Evolutionary conservation across 92 coral and sea anemone species (phyloP).

Genomic region (Paramuricea clavata): DNA sequence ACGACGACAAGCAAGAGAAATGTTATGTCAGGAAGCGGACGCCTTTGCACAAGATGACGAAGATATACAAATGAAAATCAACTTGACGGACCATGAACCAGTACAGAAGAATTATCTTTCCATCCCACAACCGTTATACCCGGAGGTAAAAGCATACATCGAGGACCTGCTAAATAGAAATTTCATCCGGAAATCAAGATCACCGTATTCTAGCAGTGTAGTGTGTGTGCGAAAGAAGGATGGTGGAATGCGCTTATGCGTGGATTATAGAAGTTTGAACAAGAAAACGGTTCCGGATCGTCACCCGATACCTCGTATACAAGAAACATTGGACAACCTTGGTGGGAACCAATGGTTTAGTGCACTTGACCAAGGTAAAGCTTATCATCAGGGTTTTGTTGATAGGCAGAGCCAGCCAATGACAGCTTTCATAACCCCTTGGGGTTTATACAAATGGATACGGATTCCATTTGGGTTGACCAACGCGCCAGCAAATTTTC

Average conservation of each 20-base stretch:
- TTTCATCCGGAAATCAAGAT: constrained; percentile 56
- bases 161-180: constrained; percentile 58
- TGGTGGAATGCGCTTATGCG: constrained; percentile 56
- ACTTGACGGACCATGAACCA: constrained; percentile 19
- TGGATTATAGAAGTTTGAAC: no score
- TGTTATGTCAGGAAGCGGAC: not conserved
- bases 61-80: constrained; percentile 51
- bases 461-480: not conserved
- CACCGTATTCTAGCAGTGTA: constrained; percentile 61
- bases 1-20: constrained; percentile 1
- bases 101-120: constrained; percentile 64
- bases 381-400: constrained; percentile 5
- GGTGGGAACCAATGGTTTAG: constrained; percentile 13
- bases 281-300: no score
- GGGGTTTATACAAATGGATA: constrained; percentile 15
- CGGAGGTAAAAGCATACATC: constrained; percentile 60
- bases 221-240: constrained; percentile 69
- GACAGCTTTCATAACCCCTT: constrained; percentile 19
- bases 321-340: no score
- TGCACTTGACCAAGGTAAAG: constrained; percentile 19
- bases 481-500: not conserved
- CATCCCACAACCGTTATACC: constrained; percentile 61
- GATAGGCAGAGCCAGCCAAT: constrained; percentile 1
- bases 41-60: constrained; percentile 42
- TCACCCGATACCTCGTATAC: no score